Percentiles rank a stretch among this genome's conserved stretches.
Conservation (phyloP, 2,888 invertebrate species). For the Lasioglossum vierecki region DNA sequence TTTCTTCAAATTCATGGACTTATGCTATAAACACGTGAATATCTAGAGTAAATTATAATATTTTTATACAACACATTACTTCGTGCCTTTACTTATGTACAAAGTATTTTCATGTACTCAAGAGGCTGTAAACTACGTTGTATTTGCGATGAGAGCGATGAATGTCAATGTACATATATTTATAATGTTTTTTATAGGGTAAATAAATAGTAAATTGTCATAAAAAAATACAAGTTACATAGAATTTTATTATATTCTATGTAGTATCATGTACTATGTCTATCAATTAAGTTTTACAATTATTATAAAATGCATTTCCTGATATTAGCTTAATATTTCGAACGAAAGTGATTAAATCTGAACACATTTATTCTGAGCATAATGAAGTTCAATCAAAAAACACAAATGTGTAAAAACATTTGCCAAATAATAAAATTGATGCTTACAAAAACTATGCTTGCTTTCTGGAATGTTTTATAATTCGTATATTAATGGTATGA, state of each 20-base stretch:
- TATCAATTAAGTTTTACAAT: not conserved
- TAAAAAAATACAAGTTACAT: not conserved
- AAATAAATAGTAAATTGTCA: not conserved
- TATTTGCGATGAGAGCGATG: not conserved
- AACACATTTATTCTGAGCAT: not conserved
- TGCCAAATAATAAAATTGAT: constrained; percentile 23
- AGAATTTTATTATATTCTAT: not conserved
- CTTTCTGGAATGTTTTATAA: constrained; percentile 47
- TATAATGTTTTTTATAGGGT: not conserved
- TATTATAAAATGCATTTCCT: not conserved
- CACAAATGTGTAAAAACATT: constrained; percentile 31
- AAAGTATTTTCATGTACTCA: not conserved
- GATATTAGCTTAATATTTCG: not conserved
- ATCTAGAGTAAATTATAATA: not conserved
- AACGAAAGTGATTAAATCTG: not conserved
- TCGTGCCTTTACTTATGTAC: not conserved
- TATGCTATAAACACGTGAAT: not conserved
- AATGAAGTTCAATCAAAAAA: constrained; percentile 6
- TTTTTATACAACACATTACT: not conserved
- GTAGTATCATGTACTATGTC: not conserved
- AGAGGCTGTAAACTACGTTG: not conserved
- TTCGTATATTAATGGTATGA: constrained; percentile 60
- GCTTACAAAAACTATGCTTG: constrained; percentile 31
- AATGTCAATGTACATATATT: not conserved
- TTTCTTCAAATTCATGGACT: not conserved